These are phyloP conservation scores for Grallaria varia DNA, from an alignment of 2,113 vertebrate species.

Conservation along the genomic window DNA sequence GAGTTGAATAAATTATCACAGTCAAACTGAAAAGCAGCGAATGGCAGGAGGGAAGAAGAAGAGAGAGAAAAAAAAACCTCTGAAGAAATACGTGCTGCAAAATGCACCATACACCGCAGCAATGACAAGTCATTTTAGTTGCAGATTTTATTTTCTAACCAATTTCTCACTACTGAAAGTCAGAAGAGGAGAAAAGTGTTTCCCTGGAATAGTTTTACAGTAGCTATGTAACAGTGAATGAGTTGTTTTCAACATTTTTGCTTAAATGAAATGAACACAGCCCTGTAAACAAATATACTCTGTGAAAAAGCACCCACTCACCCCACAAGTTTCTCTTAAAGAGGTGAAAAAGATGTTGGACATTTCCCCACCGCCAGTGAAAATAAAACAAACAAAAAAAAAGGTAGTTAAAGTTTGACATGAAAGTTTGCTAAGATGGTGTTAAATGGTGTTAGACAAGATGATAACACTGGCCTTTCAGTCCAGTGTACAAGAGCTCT, in stretches of 20 bases:
- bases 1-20: conserved; percentile 50
- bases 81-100: background rate
- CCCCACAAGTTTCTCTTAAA: background rate
- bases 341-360: background rate
- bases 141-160: conserved; percentile 34
- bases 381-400: background rate
- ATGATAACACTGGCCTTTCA: background rate
- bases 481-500: background rate
- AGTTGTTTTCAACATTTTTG: background rate
- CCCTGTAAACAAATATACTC: background rate
- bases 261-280: background rate
- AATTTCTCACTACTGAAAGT: background rate
- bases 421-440: background rate
- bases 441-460: background rate
- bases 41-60: background rate
- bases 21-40: conserved; percentile 45
- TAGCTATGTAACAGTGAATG: background rate
- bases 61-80: background rate
- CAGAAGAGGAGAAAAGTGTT: background rate
- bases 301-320: background rate
- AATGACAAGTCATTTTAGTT: conserved; percentile 19
- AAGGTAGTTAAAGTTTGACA: background rate
- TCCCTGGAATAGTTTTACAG: background rate
- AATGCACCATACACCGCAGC: conserved; percentile 3
- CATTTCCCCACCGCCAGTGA: background rate